Evolutionary conservation across 2,797 vertebrate species (phyloP).

Genomic region (Brotula barbata): DNA sequence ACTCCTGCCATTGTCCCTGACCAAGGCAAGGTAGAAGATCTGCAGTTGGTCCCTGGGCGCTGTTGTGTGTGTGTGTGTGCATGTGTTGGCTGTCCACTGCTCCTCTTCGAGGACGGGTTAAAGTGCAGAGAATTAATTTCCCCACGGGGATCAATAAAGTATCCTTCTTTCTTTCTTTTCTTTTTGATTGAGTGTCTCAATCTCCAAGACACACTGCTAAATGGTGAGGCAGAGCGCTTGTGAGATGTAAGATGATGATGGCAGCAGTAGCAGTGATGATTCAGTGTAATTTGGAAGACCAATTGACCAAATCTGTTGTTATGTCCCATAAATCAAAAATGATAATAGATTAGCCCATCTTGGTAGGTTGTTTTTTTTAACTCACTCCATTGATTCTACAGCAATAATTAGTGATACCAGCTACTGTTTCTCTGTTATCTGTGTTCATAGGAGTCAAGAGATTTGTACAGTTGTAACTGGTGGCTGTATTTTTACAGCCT

Average conservation of each 20-base stretch:
- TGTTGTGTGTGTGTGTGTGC: no score
- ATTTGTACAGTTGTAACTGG: slow-evolving; percentile 41
- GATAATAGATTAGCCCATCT: no score
- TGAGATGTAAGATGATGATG: neutral
- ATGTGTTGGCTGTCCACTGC: no score
- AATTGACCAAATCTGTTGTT: no score
- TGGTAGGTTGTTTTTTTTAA: slow-evolving; percentile 5
- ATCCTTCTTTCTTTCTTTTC: no score
- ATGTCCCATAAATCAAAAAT: slow-evolving; percentile 3
- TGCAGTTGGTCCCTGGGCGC: no score
- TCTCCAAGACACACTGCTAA: neutral
- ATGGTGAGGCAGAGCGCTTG: neutral
- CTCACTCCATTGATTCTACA: slow-evolving; percentile 18
- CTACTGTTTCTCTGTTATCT: slow-evolving; percentile 14
- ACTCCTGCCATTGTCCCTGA: no score
- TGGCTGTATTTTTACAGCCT: slow-evolving; percentile 35
- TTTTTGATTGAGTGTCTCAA: slow-evolving; percentile 2
- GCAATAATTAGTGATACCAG: slow-evolving; percentile 30
- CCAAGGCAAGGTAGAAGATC: no score
- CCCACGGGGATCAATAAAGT: no score
- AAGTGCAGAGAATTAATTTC: no score
- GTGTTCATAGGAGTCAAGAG: slow-evolving; percentile 55
- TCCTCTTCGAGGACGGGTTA: no score
- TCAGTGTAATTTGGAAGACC: neutral
- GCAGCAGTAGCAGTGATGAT: neutral